These are phyloP conservation scores for Clarias magur DNA, from an alignment of 2,113 vertebrate genomes.

Conservation along the genomic window DNA sequence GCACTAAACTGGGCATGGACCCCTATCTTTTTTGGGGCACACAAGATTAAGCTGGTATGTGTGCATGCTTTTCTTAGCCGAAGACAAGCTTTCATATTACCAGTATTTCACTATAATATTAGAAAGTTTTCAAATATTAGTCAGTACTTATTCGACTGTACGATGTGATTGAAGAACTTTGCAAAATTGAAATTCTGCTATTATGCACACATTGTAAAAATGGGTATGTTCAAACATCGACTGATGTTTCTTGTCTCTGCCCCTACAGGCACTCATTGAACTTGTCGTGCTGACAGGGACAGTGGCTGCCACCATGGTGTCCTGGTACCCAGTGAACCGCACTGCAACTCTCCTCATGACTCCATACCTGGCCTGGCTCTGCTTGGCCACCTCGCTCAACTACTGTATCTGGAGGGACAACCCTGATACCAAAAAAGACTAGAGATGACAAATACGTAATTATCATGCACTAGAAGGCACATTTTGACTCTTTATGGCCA, in stretches of 20 bases:
- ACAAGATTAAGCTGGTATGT: constrained; percentile 77
- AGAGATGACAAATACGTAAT: background rate
- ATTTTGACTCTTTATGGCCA: background rate
- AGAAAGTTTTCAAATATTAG: background rate
- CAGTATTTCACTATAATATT: background rate
- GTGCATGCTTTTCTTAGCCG: background rate
- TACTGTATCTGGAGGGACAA: constrained; percentile 88
- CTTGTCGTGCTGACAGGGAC: constrained; percentile 77
- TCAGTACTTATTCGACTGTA: background rate
- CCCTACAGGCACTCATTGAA: constrained; percentile 51
- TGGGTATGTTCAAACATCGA: background rate
- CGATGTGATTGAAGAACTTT: background rate
- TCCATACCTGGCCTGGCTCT: constrained; percentile 88
- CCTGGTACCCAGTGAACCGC: constrained; percentile 82
- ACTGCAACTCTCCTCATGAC: constrained; percentile 78
- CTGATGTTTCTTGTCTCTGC: background rate
- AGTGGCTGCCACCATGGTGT: constrained; percentile 74
- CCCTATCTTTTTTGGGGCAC: constrained; percentile 80
- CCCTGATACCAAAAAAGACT: constrained; percentile 65
- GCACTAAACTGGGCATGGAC: constrained; percentile 85
- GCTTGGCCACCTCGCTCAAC: constrained; percentile 77
- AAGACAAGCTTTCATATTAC: background rate
- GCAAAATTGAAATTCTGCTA: background rate
- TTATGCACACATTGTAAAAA: background rate
- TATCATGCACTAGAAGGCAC: background rate